These are phyloP conservation scores for Dolichopus griseipennis DNA, from an alignment of 2,888 invertebrate species.

Conservation along the genomic window DNA sequence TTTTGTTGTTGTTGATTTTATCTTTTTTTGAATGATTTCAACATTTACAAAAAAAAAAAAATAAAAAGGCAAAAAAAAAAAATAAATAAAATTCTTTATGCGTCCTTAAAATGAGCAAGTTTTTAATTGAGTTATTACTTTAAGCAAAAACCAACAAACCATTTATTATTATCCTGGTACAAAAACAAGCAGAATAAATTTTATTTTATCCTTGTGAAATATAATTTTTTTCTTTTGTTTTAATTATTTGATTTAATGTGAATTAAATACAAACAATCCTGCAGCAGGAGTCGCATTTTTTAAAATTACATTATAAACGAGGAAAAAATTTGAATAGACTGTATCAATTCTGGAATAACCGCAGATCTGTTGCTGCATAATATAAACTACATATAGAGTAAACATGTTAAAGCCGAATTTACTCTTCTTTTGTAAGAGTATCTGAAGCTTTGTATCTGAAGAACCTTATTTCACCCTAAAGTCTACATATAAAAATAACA, in stretches of 20 bases:
- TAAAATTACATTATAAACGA: not conserved
- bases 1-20: not conserved
- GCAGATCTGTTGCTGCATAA: too few species aligned
- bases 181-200: too few species aligned
- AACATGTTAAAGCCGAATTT: too few species aligned
- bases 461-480: too few species aligned
- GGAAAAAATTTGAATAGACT: too few species aligned
- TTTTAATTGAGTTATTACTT: constrained; percentile 11
- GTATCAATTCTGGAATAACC: too few species aligned
- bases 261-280: not conserved
- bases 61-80: not conserved
- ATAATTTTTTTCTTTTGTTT: not conserved
- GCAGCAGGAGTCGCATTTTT: not conserved
- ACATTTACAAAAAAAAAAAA: not conserved
- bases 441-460: too few species aligned
- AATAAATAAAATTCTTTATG: constrained; percentile 7
- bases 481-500: too few species aligned
- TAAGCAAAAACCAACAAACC: constrained; percentile 11
- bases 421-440: too few species aligned
- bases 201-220: not conserved
- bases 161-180: not conserved
- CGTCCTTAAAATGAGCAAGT: constrained; percentile 10
- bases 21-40: not conserved
- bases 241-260: not conserved
- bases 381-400: too few species aligned